Evolutionary conservation across 1,140 invertebrate genomes (phyloP), one percentile per base, ranked within the genome.

Genomic region (Dolichoris vasculosae): DNA sequence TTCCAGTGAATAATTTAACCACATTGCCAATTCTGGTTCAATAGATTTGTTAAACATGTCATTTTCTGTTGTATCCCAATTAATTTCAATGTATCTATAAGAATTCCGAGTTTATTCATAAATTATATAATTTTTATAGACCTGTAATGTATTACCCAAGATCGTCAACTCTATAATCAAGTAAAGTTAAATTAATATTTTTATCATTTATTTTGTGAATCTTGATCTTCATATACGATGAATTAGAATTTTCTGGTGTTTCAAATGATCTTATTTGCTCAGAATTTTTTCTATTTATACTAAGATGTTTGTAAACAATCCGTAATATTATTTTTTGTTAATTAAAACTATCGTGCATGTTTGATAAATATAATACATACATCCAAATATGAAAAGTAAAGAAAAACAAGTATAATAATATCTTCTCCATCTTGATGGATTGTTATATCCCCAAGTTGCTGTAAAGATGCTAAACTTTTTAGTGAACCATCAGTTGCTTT

Each of bases 181-280:
- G 23, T 40, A 85, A 64, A 76, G 23, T 64, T n/a, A 85, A 55
- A 32, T 55, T 51, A 26, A 81, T 30, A n/a, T 17, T 81, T 64
- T 82, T 55, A 48, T 76, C 32, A 55, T 40, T n/a, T 17, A 64
- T 46, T 81, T 85, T 85, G 3, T 67, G 64, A 46, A 85, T 76
- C 17, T 81, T 85, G 9, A 85, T 81, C 63, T 85, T 85, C 78
- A 85, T 75, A 32, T 67, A 85, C n/a, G 84, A 85, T 35, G 84
- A 80, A 85, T 85, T 85, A 40, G 78, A 85, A 85, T 85, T 85
- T 76, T 85, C 84, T 76, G 84, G 84, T 15, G 69, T 76, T 82
- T 85, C 84, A 76, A 81, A 76, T 75, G 63, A 82, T 64, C 71
- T 80, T 82, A 35, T 38, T 23, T 85, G 38, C 67, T 85, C 84